Evolutionary conservation across 2,797 vertebrate species (phyloP).

Genomic region (Notolepis coatsorum): DNA sequence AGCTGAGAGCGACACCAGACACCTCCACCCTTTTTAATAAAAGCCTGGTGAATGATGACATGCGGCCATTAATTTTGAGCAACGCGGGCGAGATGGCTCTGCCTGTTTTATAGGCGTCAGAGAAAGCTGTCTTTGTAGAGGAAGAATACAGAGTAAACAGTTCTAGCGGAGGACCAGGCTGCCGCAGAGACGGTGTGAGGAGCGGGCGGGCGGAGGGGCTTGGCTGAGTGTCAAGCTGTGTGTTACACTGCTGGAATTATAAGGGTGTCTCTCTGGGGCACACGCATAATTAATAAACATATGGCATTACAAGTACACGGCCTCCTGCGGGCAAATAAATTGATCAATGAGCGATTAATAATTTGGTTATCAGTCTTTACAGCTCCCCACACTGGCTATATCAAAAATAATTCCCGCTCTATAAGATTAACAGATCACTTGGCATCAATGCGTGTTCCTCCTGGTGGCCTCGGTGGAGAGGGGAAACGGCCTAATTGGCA

Average conservation of each 20-base stretch:
- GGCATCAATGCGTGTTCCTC: conserved; percentile 40
- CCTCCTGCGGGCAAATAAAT: conserved; percentile 29
- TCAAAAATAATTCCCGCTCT: conserved; percentile 37
- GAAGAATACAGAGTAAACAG: conserved; percentile 56
- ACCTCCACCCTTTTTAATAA: conserved; percentile 42
- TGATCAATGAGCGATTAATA: conserved; percentile 54
- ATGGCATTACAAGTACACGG: conserved; percentile 34
- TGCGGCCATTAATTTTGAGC: conserved; percentile 59
- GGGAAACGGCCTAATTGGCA: conserved; percentile 44
- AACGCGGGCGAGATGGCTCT: conserved; percentile 59
- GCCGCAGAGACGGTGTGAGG: conserved; percentile 43
- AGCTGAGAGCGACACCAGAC: conserved; percentile 58
- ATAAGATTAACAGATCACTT: conserved; percentile 51
- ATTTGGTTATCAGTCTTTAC: conserved; percentile 29
- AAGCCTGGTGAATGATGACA: conserved; percentile 24
- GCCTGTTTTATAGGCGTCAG: conserved; percentile 35
- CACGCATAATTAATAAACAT: conserved; percentile 62
- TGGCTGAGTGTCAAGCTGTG: conserved; percentile 61
- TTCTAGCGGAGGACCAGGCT: conserved; percentile 32
- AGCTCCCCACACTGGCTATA: conserved; percentile 28
- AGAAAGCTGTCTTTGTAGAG: conserved; percentile 17
- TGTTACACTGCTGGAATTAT: conserved; percentile 49
- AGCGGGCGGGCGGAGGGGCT: conserved; percentile 34
- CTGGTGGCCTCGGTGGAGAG: conserved; percentile 62
- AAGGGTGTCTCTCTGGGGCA: conserved; percentile 44